These are phyloP conservation scores for Psammodynastes pulverulentus DNA, from an alignment of 2,113 vertebrate species.

Conservation along the genomic window DNA sequence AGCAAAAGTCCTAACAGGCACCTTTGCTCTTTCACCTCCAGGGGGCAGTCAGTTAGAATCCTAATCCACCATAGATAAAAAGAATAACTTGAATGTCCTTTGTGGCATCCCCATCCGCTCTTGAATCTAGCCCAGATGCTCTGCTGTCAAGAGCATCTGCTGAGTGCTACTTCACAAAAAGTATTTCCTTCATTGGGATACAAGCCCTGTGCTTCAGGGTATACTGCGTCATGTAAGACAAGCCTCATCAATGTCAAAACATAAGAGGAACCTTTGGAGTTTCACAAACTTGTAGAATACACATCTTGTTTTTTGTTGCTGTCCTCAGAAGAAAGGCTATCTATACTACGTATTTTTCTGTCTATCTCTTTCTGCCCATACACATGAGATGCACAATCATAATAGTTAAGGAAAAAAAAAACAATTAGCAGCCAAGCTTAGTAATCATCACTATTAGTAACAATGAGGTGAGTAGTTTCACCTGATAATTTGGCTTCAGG, in stretches of 20 bases:
- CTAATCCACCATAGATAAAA: not conserved
- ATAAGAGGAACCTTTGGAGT: not conserved
- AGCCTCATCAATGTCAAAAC: slow-evolving; percentile 2
- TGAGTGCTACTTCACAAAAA: not conserved
- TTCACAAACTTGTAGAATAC: not conserved
- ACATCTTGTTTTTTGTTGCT: not conserved
- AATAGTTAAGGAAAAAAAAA: not conserved
- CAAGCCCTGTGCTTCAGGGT: not conserved
- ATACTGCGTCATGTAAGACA: not conserved
- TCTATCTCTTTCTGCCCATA: not conserved
- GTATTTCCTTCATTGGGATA: not conserved
- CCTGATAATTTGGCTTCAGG: not conserved
- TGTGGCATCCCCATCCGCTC: not conserved
- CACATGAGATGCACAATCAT: not conserved
- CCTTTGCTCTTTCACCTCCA: not conserved
- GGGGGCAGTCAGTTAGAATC: not conserved
- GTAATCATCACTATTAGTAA: not conserved
- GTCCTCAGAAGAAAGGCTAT: not conserved
- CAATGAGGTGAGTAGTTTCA: not conserved
- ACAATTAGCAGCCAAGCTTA: not conserved
- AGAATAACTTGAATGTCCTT: slow-evolving; percentile 2
- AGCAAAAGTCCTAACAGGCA: not conserved
- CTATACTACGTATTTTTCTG: not conserved
- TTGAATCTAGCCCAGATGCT: slow-evolving; percentile 4
- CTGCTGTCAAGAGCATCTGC: slow-evolving; percentile 8